These are phyloP conservation scores for Trochalopteron elliotii DNA, from an alignment of 2,113 vertebrate species.

Conservation along the genomic window DNA sequence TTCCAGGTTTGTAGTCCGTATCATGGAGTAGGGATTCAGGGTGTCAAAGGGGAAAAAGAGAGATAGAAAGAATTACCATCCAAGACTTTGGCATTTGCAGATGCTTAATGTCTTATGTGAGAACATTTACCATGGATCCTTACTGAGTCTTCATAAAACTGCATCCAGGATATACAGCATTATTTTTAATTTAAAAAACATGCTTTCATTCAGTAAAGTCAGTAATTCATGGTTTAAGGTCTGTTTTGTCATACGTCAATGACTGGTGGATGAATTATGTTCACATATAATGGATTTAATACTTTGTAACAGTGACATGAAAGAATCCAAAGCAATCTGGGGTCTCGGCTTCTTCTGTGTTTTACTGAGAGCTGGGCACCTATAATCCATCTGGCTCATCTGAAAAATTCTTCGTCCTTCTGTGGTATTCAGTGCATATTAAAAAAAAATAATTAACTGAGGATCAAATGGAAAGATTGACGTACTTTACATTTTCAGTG, in stretches of 20 bases:
- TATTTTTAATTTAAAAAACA: constrained; percentile 21
- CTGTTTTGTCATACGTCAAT: constrained; percentile 37
- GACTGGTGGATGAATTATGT: constrained; percentile 17
- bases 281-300: constrained; percentile 21
- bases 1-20: neutral
- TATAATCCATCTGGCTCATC: neutral
- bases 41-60: neutral
- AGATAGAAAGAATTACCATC: neutral
- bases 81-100: constrained; percentile 7
- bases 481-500: neutral
- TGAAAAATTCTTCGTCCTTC: neutral
- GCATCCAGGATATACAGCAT: neutral
- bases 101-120: constrained; percentile 16
- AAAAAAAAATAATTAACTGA: neutral
- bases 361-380: neutral
- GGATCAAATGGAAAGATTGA: neutral
- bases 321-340: neutral
- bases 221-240: constrained; percentile 39
- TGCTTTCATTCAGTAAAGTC: constrained; percentile 23
- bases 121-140: constrained; percentile 1
- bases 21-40: neutral
- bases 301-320: neutral
- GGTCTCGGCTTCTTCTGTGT: neutral
- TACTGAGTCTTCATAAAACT: constrained; percentile 37
- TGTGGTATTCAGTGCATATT: neutral